phyloP scores from a whole-genome alignment of 2,113 vertebrate genomes.

The Poecilia latipinna region DNA sequence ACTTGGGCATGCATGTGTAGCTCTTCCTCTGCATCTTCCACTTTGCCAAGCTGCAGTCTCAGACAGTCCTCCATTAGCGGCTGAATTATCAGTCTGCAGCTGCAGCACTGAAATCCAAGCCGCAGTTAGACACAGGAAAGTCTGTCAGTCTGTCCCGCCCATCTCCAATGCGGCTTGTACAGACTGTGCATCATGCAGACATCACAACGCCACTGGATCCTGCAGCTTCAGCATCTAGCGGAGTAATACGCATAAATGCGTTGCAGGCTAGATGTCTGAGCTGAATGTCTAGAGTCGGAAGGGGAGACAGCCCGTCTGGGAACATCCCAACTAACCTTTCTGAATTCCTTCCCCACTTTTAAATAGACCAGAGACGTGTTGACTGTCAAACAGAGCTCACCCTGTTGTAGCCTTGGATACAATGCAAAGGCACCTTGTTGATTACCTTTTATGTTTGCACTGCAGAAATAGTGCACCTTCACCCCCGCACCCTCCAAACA shows the following conservation, averaged over 20 bases:
- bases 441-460: slow-evolving; percentile 32
- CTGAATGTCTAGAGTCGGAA: slow-evolving; percentile 36
- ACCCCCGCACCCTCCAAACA: too few relatives aligned
- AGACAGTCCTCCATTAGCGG: slow-evolving; percentile 62
- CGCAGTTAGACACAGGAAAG: neutral
- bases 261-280: slow-evolving; percentile 38
- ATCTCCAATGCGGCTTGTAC: neutral
- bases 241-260: slow-evolving; percentile 47
- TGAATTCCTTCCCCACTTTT: slow-evolving; percentile 71
- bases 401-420: slow-evolving; percentile 29
- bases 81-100: slow-evolving; percentile 61
- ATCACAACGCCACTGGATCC: neutral
- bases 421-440: slow-evolving; percentile 25
- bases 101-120: slow-evolving; percentile 36
- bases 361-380: slow-evolving; percentile 68
- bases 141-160: neutral
- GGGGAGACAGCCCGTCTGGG: slow-evolving; percentile 65
- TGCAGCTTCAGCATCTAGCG: slow-evolving; percentile 39
- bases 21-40: slow-evolving; percentile 5
- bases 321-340: slow-evolving; percentile 62
- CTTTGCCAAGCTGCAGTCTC: slow-evolving; percentile 54
- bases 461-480: neutral
- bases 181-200: slow-evolving; percentile 1
- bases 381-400: slow-evolving; percentile 40
- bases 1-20: slow-evolving; percentile 12